phyloP scores from a whole-genome alignment of 1,140 invertebrate species.

The Lasioglossum baleicum region DNA sequence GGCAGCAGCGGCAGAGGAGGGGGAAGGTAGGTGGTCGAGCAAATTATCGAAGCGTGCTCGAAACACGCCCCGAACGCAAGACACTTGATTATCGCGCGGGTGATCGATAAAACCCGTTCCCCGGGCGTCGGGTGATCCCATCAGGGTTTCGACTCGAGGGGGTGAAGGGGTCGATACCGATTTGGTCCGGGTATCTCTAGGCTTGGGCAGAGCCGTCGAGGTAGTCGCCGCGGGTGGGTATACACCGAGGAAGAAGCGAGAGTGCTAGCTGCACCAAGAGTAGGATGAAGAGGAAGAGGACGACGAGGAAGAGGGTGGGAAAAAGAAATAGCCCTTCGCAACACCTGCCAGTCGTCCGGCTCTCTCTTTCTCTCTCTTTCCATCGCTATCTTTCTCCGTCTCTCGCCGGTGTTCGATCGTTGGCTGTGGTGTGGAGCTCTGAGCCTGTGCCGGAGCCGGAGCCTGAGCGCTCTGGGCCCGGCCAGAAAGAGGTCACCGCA shows the following conservation, averaged over 20 bases:
- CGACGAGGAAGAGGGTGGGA: background rate
- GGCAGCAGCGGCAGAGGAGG: too few species aligned
- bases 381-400: background rate
- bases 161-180: constrained; percentile 1
- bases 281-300: too few species aligned
- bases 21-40: background rate
- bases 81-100: constrained; percentile 3
- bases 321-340: constrained; percentile 40
- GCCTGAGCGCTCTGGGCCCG: constrained; percentile 29
- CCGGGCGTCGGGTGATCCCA: background rate
- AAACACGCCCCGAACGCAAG: background rate
- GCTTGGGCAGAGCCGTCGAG: background rate
- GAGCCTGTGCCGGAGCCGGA: too few species aligned
- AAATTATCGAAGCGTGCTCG: constrained; percentile 1
- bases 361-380: background rate
- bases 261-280: background rate
- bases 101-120: background rate
- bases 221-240: too few species aligned
- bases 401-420: too few species aligned
- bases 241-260: too few species aligned
- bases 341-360: constrained; percentile 29
- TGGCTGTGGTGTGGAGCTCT: too few species aligned
- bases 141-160: background rate
- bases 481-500: constrained; percentile 40
- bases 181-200: background rate